phyloP scores from a whole-genome alignment of 2,888 invertebrate species.

The Coelopa pilipes region DNA sequence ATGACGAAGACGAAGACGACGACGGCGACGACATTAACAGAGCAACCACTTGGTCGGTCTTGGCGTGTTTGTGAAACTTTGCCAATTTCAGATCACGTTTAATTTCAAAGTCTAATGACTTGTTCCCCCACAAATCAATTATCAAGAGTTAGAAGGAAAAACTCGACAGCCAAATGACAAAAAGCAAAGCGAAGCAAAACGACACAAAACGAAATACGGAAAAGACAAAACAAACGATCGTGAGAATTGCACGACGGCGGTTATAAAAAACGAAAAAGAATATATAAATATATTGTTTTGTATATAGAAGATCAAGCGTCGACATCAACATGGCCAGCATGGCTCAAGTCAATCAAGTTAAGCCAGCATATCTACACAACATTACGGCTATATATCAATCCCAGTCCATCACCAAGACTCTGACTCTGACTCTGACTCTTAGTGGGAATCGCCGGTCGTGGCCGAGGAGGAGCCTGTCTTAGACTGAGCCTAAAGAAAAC shows the following conservation, averaged over 20 bases:
- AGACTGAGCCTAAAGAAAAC: background rate
- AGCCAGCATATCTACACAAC: constrained; percentile 11
- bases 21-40: no score
- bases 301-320: no score
- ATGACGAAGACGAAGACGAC: no score
- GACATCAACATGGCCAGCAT: background rate
- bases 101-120: constrained; percentile 54
- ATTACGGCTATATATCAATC: constrained; percentile 25
- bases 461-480: no score
- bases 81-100: constrained; percentile 49
- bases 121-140: constrained; percentile 55
- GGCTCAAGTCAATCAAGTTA: constrained; percentile 17
- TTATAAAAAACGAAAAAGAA: constrained; percentile 44
- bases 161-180: constrained; percentile 28
- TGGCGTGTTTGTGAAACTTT: no score
- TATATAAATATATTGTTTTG: no score
- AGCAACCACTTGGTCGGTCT: no score
- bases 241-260: constrained; percentile 58
- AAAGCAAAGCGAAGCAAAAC: constrained; percentile 36
- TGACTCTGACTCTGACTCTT: background rate
- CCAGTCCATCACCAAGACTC: background rate
- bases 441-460: no score
- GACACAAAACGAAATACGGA: constrained; percentile 42
- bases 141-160: constrained; percentile 46
- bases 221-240: constrained; percentile 48